These are phyloP conservation scores for Endomychus coccineus DNA, from an alignment of 2,888 invertebrate genomes.

Conservation along the genomic window DNA sequence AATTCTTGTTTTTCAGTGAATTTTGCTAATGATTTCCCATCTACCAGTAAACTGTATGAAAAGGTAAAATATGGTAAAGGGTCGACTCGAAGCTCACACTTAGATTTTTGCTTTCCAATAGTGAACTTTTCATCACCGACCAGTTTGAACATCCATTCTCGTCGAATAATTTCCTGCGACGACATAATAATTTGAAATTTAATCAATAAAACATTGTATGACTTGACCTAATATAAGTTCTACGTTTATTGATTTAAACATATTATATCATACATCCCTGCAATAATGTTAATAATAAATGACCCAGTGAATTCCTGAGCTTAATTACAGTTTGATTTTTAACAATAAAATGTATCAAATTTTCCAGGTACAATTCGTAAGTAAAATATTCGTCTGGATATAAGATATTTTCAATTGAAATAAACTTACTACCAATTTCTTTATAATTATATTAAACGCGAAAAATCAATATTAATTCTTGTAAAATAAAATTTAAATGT, in stretches of 20 bases:
- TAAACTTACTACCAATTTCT: no score
- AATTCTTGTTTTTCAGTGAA: conserved; percentile 75
- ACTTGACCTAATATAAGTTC: not conserved
- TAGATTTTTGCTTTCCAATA: conserved; percentile 49
- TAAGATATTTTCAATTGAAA: no score
- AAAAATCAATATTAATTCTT: no score
- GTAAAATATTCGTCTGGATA: no score
- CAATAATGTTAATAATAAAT: no score
- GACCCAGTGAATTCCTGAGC: no score
- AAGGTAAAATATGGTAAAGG: conserved; percentile 69
- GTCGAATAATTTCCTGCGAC: conserved; percentile 59
- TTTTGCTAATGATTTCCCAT: conserved; percentile 72
- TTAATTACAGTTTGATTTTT: no score
- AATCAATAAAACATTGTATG: not conserved
- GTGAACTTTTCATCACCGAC: conserved; percentile 78
- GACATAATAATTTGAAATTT: conserved; percentile 4
- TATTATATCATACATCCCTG: no score
- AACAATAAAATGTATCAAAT: no score
- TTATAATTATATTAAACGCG: no score
- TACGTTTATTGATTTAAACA: not conserved
- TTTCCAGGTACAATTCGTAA: no score
- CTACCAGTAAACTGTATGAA: conserved; percentile 71
- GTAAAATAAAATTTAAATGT: no score
- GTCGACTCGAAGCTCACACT: conserved; percentile 48
- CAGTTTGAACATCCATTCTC: conserved; percentile 89